These are phyloP conservation scores for Dynastes grantii DNA, from an alignment of 2,888 invertebrate species.

Conservation along the genomic window DNA sequence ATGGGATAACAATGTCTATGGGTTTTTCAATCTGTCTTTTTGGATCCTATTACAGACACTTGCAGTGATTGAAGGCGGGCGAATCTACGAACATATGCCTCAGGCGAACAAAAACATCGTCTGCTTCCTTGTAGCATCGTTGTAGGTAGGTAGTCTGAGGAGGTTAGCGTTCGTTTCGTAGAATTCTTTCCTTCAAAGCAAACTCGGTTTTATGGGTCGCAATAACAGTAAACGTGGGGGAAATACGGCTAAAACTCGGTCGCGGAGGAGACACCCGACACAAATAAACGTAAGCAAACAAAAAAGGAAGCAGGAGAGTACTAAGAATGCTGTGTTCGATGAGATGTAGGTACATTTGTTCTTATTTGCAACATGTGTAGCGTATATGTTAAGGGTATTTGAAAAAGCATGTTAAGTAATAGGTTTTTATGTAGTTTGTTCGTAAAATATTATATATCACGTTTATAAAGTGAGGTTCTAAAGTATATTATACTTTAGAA, in stretches of 20 bases:
- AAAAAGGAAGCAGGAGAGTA: no score
- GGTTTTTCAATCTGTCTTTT: constrained; percentile 34
- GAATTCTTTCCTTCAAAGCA: constrained; percentile 45
- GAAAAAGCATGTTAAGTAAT: no score
- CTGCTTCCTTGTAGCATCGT: not conserved
- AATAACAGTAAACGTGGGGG: constrained; percentile 45
- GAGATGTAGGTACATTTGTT: not conserved
- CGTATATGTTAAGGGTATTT: no score
- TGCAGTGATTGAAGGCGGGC: constrained; percentile 40
- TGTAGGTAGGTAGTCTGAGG: not conserved
- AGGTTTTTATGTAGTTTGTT: no score
- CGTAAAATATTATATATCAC: no score
- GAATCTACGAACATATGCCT: constrained; percentile 1
- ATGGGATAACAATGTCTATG: constrained; percentile 17
- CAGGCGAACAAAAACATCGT: not conserved
- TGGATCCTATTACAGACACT: constrained; percentile 41
- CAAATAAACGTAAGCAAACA: constrained; percentile 28
- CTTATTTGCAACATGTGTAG: not conserved
- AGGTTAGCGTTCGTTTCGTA: constrained; percentile 31
- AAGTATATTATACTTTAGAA: no score
- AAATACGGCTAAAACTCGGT: constrained; percentile 29
- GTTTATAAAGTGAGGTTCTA: no score
- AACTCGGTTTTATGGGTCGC: constrained; percentile 50
- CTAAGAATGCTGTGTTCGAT: constrained; percentile 4
- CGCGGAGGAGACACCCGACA: constrained; percentile 28